Evolutionary conservation across 2,113 vertebrate genomes (phyloP).

Genomic region (Nothobranchius furzeri): DNA sequence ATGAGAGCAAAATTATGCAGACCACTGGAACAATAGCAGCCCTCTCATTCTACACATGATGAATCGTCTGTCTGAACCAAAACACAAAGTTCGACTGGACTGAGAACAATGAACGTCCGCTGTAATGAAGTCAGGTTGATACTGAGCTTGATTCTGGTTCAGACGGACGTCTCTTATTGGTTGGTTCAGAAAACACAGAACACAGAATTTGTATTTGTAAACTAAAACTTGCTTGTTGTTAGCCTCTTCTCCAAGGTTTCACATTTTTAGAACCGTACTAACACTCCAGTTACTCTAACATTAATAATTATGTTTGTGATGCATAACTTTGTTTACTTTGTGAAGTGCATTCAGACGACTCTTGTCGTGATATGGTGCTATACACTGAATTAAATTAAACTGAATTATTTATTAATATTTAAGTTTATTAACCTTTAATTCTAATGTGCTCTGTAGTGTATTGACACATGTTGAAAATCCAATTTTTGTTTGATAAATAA

Average conservation of each 20-base stretch:
- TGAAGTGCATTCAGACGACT: no score
- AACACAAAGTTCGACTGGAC: conserved; percentile 23
- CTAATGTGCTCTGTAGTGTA: no score
- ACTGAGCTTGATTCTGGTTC: conserved; percentile 9
- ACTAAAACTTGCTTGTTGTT: conserved; percentile 27
- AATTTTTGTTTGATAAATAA: no score
- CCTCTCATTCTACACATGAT: conserved; percentile 46
- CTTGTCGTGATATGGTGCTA: no score
- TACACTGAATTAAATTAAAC: no score
- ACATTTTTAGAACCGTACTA: conserved; percentile 23
- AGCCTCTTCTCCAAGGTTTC: conserved; percentile 18
- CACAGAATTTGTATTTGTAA: conserved; percentile 29
- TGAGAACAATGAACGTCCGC: conserved; percentile 20
- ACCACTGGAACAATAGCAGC: conserved; percentile 52
- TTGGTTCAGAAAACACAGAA: conserved; percentile 34
- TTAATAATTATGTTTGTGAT: conserved; percentile 19
- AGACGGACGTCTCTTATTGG: conserved; percentile 4
- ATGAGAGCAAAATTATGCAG: conserved; percentile 56
- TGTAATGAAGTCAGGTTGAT: conserved; percentile 20
- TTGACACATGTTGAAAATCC: no score
- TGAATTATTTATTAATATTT: no score
- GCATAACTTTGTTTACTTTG: conserved; percentile 13
- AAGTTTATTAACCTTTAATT: no score
- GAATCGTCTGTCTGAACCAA: conserved; percentile 41
- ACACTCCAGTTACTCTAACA: conserved; percentile 16